Evolutionary conservation across 2,888 invertebrate species (phyloP).

Genomic region (Crematogaster levior): DNA sequence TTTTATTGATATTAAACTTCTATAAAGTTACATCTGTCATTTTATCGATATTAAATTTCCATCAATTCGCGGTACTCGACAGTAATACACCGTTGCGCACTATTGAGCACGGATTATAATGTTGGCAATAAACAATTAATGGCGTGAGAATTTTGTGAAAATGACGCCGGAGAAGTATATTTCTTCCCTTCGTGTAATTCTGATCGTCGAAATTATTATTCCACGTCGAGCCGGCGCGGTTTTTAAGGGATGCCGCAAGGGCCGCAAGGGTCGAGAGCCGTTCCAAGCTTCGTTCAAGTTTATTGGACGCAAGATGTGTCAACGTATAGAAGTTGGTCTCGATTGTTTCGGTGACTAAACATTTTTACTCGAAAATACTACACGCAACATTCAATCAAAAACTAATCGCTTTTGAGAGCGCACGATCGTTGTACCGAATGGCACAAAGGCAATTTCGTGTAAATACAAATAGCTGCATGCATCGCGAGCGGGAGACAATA

Average conservation of each 20-base stretch:
- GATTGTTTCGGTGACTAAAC: background rate
- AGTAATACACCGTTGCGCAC: background rate
- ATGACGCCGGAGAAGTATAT: too few species aligned
- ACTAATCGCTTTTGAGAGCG: constrained; percentile 20
- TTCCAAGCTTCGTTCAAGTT: background rate
- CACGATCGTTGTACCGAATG: background rate
- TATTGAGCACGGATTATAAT: background rate
- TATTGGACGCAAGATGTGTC: too few species aligned
- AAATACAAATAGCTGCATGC: background rate
- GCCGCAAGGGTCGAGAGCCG: background rate
- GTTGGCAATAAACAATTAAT: background rate
- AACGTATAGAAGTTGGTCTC: background rate
- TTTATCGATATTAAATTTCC: constrained; percentile 38
- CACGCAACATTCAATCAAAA: constrained; percentile 8
- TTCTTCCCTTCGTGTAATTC: background rate
- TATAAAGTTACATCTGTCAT: constrained; percentile 4
- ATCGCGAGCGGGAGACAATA: background rate
- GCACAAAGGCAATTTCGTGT: constrained; percentile 16
- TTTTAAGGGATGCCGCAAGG: background rate
- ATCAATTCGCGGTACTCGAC: background rate
- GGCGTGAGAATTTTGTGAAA: background rate
- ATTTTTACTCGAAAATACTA: background rate
- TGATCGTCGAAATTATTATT: background rate
- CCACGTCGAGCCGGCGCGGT: background rate
- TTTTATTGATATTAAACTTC: constrained; percentile 26